Evolutionary conservation across 2,113 vertebrate species (phyloP), one percentile per base, ranked within the genome.

Genomic region (Anseranas semipalmata): DNA sequence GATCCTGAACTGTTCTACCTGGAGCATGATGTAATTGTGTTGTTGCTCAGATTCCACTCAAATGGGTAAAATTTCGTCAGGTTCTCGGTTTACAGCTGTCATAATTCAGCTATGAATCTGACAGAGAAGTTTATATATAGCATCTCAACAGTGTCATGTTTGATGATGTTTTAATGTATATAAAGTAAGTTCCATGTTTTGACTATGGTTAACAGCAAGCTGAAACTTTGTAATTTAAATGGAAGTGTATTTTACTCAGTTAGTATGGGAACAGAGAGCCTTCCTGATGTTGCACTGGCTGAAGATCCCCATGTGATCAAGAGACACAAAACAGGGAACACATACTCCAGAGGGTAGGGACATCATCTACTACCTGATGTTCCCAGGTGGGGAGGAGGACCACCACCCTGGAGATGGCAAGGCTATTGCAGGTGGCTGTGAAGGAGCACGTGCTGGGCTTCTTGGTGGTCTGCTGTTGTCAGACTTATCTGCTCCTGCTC

Each of bases 381-480:
- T 50, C 24, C 67, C 43, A 41, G 11, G 11, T 12, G 7, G 14
- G 43, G 14, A 8, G 39, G 28, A 81, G 20, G 24, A 12, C 10
- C 14, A 45, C 24, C 7, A 60, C 19, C 3, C 2, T 15, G 33
- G 14, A 55, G 52, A 58, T 21, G 27, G 15, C 6, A 33, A 39
- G 46, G 24, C 27, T 7, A 52, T 35, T n/a, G 22, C 15, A 32
- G 22, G 21, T 46, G 16, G 21, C n/a, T 22, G 11, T 28, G 50
- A 35, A 39, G 15, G 14, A 75, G 33, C 14, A 35, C 1, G 5
- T 58, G 15, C 19, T 24, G 50, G 32, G 14, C 10, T 58, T 33
- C 27, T 45, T 25, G 15, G 15, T 1, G 2, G 27, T 56, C 62
- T 32, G 20, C 10, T 2, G 0, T n/a, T 11, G 45, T 53, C 37